These are phyloP conservation scores for Mustela lutreola DNA, from an alignment of 2,113 vertebrate species.

Conservation along the genomic window DNA sequence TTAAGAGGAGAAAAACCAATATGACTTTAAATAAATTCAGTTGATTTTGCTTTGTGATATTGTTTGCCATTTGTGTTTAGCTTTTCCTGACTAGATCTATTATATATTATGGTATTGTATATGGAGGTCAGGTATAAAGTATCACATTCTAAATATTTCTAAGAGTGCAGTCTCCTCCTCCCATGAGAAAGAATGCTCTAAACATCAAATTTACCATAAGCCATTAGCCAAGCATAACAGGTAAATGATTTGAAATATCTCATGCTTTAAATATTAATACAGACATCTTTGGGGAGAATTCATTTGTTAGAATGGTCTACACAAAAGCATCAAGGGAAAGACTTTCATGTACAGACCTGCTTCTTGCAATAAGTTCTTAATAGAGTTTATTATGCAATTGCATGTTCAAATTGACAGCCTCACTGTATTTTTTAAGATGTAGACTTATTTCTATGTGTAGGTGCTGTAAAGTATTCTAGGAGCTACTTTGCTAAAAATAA, in stretches of 20 bases:
- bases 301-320: constrained; percentile 17
- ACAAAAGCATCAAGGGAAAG: constrained; percentile 62
- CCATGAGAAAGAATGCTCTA: neutral
- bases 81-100: constrained; percentile 30
- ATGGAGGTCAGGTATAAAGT: neutral
- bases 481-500: constrained; percentile 87
- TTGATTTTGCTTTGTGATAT: constrained; percentile 29
- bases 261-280: neutral
- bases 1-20: constrained; percentile 35
- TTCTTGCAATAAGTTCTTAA: constrained; percentile 72
- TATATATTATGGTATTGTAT: neutral
- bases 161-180: neutral
- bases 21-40: constrained; percentile 33
- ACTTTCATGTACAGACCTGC: neutral
- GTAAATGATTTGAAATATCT: constrained; percentile 40
- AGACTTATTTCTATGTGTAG: constrained; percentile 84
- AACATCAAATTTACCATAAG: neutral
- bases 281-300: neutral
- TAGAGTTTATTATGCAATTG: constrained; percentile 68
- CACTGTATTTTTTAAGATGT: constrained; percentile 85
- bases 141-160: constrained; percentile 30
- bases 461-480: constrained; percentile 84
- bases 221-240: neutral
- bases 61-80: neutral
- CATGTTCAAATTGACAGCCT: constrained; percentile 84